Base-by-base conservation (phyloP, 2,797 vertebrate species). In the Mycteria americana region DNA sequence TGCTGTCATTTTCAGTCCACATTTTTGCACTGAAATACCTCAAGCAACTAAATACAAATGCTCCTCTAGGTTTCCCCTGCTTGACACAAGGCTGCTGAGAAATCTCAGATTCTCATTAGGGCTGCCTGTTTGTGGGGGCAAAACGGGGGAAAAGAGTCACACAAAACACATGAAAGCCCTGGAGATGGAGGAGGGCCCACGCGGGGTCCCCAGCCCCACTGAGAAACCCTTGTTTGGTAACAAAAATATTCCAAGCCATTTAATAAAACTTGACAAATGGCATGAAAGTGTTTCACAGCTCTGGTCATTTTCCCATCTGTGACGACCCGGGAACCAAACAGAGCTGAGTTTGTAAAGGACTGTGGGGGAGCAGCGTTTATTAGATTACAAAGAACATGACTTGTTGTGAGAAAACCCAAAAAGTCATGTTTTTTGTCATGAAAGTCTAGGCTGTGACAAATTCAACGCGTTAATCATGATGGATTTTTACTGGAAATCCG, bases 381-480 rank as follows among this genome's bases (percentile, higher is more conserved):
- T 95, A 82, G 90, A 94, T 96, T 96, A 95, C 95, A 97, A 95
- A 97, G 95, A 96, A 85, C 93, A 96, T 93, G 94, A 85, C 92
- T 96, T 93, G 54, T 94, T 94, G 92, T 93, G 88, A 96, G 95
- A 97, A 97, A 96, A 74, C 80, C 77, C 93, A 77, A 95, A 70
- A 96, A 96, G 88, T 85, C 94, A 91, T 97, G 95, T 2, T 94
- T 96, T 95, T 95, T 97, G 93, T 97, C 96, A 95, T 85, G 94
- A 50, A 91, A 86, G 91, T 79, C 93, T 63, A 68, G 73, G 85
- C 95, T 91, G 92, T 96, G 96, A 94, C 93, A 92, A 96, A 96
- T 54, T 43, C 92, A 89, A 22, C 33, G 41, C 46, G 83, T 83
- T 95, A 96, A 96, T 87, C 94, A 50, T 95, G 95, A 96, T 95